These are phyloP conservation scores for Emydura subglobosa DNA, from an alignment of 2,113 vertebrate species.

Conservation along the genomic window DNA sequence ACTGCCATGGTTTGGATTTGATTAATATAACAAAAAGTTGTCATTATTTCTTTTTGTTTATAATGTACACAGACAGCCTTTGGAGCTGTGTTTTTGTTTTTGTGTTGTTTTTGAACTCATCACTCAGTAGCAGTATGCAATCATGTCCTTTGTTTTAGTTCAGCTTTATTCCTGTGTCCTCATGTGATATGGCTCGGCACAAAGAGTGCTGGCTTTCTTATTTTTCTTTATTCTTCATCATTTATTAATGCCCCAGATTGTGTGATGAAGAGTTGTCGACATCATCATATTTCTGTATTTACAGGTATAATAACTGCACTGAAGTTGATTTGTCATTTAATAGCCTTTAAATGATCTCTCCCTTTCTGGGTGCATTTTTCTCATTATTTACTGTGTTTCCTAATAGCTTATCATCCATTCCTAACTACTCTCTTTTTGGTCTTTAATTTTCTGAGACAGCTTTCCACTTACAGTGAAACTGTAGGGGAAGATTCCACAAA, in stretches of 20 bases:
- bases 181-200: conserved; percentile 57
- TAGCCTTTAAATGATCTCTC: conserved; percentile 57
- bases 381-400: conserved; percentile 41
- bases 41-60: neutral
- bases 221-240: conserved; percentile 74
- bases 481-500: conserved; percentile 12
- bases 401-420: conserved; percentile 36
- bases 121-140: conserved; percentile 49
- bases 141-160: conserved; percentile 67
- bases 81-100: neutral
- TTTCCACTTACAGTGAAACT: conserved; percentile 58
- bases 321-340: conserved; percentile 68
- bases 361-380: conserved; percentile 30
- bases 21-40: conserved; percentile 1
- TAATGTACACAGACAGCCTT: neutral
- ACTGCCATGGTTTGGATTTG: conserved; percentile 2
- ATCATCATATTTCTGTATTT: conserved; percentile 72
- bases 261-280: conserved; percentile 74
- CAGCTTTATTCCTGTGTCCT: conserved; percentile 70
- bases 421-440: neutral
- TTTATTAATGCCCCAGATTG: conserved; percentile 76
- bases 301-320: conserved; percentile 60
- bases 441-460: conserved; percentile 53
- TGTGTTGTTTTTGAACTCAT: conserved; percentile 39
- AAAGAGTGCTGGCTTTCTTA: conserved; percentile 56